phyloP scores from a whole-genome alignment of 2,888 invertebrate species.

The Mythimna impura region DNA sequence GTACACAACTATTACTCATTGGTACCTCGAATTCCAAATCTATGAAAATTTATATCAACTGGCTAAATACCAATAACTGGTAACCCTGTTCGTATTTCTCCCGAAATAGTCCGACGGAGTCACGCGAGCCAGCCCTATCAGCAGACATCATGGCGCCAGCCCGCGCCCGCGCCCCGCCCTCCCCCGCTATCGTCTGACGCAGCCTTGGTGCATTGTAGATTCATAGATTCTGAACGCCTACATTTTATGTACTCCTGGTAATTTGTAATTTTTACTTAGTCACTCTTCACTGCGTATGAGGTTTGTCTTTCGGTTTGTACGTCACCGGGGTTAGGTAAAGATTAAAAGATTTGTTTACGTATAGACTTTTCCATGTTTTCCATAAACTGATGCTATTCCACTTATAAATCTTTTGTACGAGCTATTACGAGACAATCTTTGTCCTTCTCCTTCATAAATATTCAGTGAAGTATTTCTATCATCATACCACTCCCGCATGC shows the following conservation, averaged over 20 bases:
- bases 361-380: not conserved
- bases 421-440: not conserved
- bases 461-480: not conserved
- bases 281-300: conserved; percentile 27
- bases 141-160: conserved; percentile 81
- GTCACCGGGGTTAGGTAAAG: conserved; percentile 12
- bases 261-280: conserved; percentile 51
- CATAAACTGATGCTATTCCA: not conserved
- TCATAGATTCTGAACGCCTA: conserved; percentile 66
- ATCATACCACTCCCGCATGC: not conserved
- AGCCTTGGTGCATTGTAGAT: conserved; percentile 73
- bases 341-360: conserved; percentile 9
- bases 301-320: conserved; percentile 11
- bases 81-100: conserved; percentile 69
- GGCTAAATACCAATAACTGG: conserved; percentile 62
- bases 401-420: no score
- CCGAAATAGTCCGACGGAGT: conserved; percentile 69
- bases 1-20: conserved; percentile 43
- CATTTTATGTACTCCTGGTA: conserved; percentile 59
- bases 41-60: conserved; percentile 59
- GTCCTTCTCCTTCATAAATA: not conserved
- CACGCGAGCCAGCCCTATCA: conserved; percentile 80
- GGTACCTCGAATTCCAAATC: conserved; percentile 48
- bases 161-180: conserved; percentile 47
- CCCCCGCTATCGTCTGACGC: conserved; percentile 60